Evolutionary conservation across 2,797 vertebrate genomes (phyloP).

Genomic region (Pogonophryne albipinna): DNA sequence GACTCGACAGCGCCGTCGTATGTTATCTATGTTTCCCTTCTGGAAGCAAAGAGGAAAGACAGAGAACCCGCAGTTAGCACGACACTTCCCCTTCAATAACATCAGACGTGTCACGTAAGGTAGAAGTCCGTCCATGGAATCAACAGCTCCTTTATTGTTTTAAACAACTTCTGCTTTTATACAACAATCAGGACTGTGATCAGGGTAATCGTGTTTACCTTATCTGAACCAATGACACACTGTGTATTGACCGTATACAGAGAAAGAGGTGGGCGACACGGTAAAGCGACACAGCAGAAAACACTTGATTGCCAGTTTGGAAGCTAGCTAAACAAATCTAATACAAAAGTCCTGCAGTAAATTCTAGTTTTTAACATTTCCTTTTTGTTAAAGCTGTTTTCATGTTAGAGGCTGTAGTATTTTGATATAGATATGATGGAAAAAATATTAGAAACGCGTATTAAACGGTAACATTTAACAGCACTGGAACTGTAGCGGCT

Average conservation of each 20-base stretch:
- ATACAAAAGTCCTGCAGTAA: background rate
- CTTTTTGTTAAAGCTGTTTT: background rate
- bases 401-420: too few relatives aligned
- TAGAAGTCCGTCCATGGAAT: conserved; percentile 9
- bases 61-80: conserved; percentile 46
- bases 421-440: background rate
- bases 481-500: too few relatives aligned
- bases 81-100: conserved; percentile 8
- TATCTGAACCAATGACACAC: background rate
- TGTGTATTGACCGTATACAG: background rate
- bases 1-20: conserved; percentile 19
- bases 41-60: conserved; percentile 57
- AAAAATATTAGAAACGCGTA: background rate
- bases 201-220: conserved; percentile 11
- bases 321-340: background rate
- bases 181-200: conserved; percentile 5
- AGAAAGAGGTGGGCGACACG: background rate
- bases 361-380: background rate
- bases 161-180: conserved; percentile 39
- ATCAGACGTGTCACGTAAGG: background rate
- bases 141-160: conserved; percentile 34
- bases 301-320: background rate
- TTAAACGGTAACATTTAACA: background rate
- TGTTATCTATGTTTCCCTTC: conserved; percentile 51
- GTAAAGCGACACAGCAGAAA: conserved; percentile 10